These are phyloP conservation scores for Amiota mariae DNA, from an alignment of 2,888 invertebrate species.

Conservation along the genomic window DNA sequence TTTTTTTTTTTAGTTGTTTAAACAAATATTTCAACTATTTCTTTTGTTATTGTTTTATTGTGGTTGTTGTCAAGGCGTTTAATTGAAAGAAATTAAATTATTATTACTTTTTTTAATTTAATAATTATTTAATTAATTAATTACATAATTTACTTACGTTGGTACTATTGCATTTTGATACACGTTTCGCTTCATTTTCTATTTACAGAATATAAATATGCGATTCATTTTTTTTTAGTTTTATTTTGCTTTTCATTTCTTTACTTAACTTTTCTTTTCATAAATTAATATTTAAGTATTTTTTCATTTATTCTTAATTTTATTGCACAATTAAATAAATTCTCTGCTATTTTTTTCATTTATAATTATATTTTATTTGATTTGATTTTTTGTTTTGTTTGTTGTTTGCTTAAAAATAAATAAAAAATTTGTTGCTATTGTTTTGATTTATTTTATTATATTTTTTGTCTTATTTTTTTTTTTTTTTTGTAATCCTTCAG, in stretches of 20 bases:
- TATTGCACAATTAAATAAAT: conserved; percentile 42
- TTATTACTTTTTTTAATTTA: not conserved
- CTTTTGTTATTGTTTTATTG: conserved; percentile 25
- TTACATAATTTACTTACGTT: conserved; percentile 62
- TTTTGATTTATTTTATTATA: conserved; percentile 41
- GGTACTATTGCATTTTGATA: conserved; percentile 57
- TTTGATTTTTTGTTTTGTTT: conserved; percentile 38
- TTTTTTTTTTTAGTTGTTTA: conserved; percentile 25
- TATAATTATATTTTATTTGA: conserved; percentile 22
- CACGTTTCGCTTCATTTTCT: conserved; percentile 25
- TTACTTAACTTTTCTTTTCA: conserved; percentile 11
- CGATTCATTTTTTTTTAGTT: conserved; percentile 45
- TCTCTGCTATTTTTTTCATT: conserved; percentile 30
- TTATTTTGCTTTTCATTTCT: conserved; percentile 5
- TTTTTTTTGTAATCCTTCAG: conserved; percentile 26
- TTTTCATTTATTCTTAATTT: conserved; percentile 30
- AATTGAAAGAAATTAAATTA: conserved; percentile 22
- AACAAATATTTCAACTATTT: conserved; percentile 55
- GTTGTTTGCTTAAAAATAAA: conserved; percentile 45
- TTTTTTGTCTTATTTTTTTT: conserved; percentile 49
- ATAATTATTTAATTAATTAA: conserved; percentile 39
- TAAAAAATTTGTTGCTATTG: conserved; percentile 60
- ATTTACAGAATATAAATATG: conserved; percentile 22
- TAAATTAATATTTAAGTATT: conserved; percentile 12
- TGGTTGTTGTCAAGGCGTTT: conserved; percentile 29